phyloP scores from a whole-genome alignment of 2,113 vertebrate genomes.

The Proteles cristata region DNA sequence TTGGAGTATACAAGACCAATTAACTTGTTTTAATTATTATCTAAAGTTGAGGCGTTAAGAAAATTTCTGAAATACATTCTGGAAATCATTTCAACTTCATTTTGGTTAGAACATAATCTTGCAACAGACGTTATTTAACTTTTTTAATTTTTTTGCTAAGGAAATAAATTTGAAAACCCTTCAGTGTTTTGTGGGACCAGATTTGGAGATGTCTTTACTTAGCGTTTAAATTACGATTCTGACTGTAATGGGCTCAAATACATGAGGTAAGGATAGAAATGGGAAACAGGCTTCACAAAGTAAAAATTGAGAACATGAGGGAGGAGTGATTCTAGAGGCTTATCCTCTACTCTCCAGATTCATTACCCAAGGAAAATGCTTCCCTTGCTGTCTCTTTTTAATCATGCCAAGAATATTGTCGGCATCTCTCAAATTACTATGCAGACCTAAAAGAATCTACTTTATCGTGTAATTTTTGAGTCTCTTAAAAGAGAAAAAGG shows the following conservation, averaged over 20 bases:
- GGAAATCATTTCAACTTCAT: background rate
- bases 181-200: background rate
- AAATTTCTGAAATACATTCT: background rate
- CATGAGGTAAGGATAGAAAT: background rate
- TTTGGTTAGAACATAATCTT: background rate
- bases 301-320: background rate
- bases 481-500: slow-evolving; percentile 57
- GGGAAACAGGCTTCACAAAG: background rate
- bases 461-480: slow-evolving; percentile 66
- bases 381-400: background rate
- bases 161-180: background rate
- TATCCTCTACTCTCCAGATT: rapidly evolving
- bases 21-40: slow-evolving; percentile 53
- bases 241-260: background rate
- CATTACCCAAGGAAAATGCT: background rate
- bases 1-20: background rate
- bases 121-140: background rate
- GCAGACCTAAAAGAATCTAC: slow-evolving; percentile 70
- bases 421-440: slow-evolving; percentile 63
- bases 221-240: background rate
- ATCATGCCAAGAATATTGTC: background rate
- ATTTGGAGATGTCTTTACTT: background rate
- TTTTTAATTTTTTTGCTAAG: background rate
- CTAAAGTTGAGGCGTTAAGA: background rate
- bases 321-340: background rate